A percentile compares a stretch with the other conserved stretches of the same genome.
These are phyloP conservation scores for Psix sp. DNA, from an alignment of 1,140 invertebrate genomes.

Conservation along the genomic window DNA sequence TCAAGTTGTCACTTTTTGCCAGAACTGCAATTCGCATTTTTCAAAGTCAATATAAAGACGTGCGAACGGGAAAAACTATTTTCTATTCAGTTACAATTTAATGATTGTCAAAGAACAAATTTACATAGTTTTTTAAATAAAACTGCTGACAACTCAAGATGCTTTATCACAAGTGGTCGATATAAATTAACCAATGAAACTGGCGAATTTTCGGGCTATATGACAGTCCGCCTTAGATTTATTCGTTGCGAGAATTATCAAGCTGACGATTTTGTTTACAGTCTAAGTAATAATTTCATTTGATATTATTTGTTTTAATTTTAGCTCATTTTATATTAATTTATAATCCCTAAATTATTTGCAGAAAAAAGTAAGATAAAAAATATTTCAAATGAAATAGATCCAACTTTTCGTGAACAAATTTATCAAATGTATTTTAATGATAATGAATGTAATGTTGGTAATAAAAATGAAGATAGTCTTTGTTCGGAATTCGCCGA, in stretches of 20 bases:
- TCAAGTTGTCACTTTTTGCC: background rate
- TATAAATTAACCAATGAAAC: constrained; percentile 51
- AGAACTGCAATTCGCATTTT: constrained; percentile 31
- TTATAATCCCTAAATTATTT: too few species aligned
- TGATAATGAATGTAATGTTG: too few species aligned
- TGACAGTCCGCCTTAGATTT: constrained; percentile 44
- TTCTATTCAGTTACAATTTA: constrained; percentile 15
- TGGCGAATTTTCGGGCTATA: constrained; percentile 25
- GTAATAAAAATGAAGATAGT: too few species aligned
- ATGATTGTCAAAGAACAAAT: constrained; percentile 27
- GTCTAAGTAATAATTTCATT: background rate
- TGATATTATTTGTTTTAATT: too few species aligned
- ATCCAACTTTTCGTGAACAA: too few species aligned
- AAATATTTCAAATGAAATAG: too few species aligned
- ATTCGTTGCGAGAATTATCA: constrained; percentile 49
- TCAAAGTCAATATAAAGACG: constrained; percentile 11
- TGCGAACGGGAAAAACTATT: constrained; percentile 16
- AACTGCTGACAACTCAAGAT: constrained; percentile 2
- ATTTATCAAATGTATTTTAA: too few species aligned
- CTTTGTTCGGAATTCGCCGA: too few species aligned
- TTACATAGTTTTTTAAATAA: constrained; percentile 17
- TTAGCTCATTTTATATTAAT: too few species aligned
- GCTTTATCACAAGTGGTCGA: constrained; percentile 27
- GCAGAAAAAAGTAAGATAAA: too few species aligned
- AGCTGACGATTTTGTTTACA: background rate